phyloP scores from a whole-genome alignment of 2,888 invertebrate genomes.

The Himalopsyche anomala region DNA sequence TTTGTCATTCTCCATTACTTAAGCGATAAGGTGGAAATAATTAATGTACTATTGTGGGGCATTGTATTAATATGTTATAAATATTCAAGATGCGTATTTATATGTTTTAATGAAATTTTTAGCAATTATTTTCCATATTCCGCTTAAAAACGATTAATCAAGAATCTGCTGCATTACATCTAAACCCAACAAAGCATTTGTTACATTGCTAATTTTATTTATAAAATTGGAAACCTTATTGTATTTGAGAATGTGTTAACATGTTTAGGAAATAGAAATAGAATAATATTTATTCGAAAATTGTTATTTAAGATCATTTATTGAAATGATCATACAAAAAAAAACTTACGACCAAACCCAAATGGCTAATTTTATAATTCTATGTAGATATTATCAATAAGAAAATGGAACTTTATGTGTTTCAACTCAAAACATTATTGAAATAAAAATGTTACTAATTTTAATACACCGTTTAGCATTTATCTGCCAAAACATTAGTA shows the following conservation, averaged over 20 bases:
- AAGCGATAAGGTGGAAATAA: too few species aligned
- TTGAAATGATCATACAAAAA: neutral
- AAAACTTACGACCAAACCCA: neutral
- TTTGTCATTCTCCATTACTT: too few species aligned
- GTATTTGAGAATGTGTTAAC: constrained; percentile 1
- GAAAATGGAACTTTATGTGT: neutral
- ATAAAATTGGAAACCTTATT: neutral
- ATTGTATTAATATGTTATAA: too few species aligned
- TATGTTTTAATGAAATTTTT: too few species aligned
- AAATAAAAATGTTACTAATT: constrained; percentile 30
- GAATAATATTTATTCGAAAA: constrained; percentile 38
- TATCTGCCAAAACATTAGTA: constrained; percentile 23
- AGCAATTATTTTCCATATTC: too few species aligned
- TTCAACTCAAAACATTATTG: neutral
- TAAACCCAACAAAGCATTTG: too few species aligned
- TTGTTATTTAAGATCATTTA: constrained; percentile 8
- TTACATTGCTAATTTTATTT: too few species aligned
- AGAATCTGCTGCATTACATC: too few species aligned
- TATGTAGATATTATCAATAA: constrained; percentile 25
- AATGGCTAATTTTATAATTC: constrained; percentile 23
- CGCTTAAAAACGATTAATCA: too few species aligned
- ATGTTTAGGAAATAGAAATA: constrained; percentile 14
- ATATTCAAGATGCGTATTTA: too few species aligned
- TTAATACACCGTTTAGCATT: constrained; percentile 19
- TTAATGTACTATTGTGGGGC: too few species aligned